Base-by-base conservation (phyloP, 2,797 vertebrate species). In the Streptopelia turtur region DNA sequence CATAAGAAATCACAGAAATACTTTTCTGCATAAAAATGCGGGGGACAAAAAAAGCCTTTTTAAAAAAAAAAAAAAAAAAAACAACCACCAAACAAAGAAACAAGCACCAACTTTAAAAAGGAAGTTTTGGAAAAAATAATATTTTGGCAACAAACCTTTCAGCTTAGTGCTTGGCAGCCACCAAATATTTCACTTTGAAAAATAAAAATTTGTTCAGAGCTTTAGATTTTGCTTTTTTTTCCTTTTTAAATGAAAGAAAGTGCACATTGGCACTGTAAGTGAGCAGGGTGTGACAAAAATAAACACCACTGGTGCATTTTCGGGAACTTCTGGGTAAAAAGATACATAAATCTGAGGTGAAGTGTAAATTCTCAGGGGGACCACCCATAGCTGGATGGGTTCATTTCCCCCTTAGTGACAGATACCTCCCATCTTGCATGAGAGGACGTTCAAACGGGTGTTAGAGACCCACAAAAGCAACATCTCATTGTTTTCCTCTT, bases 111-210 rank as follows among this genome's bases (percentile, higher is more conserved):
- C 77, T 87, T 81, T 21, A 74, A 83, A 16, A 87, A 41, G 8
- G 24, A 10, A 28, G n/a, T 22, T 89, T 83, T 76, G 43, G 59
- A 70, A 87, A 87, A 83, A 83, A 76, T 5, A 25, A 16, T 63
- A 35, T 72, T 93, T 83, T 92, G 89, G 78, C 84, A 92, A 59
- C 47, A 90, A 84, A 76, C 13, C 17, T 52, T 41, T 79, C 50
- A 63, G 47, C 52, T 94, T 71, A 76, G 59, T 60, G 43, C 69
- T 91, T 94, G 75, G 72, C 92, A 95, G 69, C 49, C 31, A 11
- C 35, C 39, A 59, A 65, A 80, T 24, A 39, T 63, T 79, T 82
- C 79, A 39, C 52, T 87, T 79, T 45, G 56, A 77, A 66, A 87
- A 91, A 52, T 13, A 69, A 61, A 65, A 83, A 72, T 30, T 65